Conservation (phyloP, 2,888 invertebrate species). For the Trissolcus brochymenae region DNA sequence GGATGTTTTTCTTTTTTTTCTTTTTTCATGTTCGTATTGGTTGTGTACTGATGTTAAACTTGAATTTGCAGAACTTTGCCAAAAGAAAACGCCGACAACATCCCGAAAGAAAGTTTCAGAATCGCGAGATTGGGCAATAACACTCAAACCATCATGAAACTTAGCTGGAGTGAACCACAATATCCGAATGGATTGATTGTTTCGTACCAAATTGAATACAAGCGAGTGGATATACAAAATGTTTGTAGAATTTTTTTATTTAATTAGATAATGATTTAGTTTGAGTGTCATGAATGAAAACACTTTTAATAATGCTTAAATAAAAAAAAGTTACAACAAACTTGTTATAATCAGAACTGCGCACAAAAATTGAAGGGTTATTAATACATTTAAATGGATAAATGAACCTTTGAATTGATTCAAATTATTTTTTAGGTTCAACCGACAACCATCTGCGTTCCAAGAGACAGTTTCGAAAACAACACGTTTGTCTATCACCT, state of each 20-base stretch:
- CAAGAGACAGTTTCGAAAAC: slow-evolving; percentile 80
- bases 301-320: too few species aligned
- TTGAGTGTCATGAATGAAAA: too few species aligned
- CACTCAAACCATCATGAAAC: slow-evolving; percentile 80
- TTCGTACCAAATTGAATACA: slow-evolving; percentile 88
- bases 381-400: too few species aligned
- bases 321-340: too few species aligned
- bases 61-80: slow-evolving; percentile 77
- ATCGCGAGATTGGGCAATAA: slow-evolving; percentile 64
- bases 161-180: slow-evolving; percentile 88
- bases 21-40: too few species aligned
- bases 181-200: slow-evolving; percentile 93
- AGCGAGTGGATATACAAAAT: slow-evolving; percentile 82
- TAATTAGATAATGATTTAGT: too few species aligned
- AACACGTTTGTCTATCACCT: slow-evolving; percentile 78
- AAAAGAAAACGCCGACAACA: slow-evolving; percentile 70
- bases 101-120: slow-evolving; percentile 67
- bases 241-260: slow-evolving; percentile 74
- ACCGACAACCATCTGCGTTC: slow-evolving; percentile 82
- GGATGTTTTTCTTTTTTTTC: neutral
- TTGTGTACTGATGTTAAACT: neutral
- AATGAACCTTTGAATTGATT: too few species aligned
- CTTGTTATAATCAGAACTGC: too few species aligned
- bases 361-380: too few species aligned
- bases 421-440: slow-evolving; percentile 74